A percentile compares a stretch with the other conserved stretches of the same genome.
Conservation (phyloP, 2,888 invertebrate genomes). For the Fissipunctia ypsillon region DNA sequence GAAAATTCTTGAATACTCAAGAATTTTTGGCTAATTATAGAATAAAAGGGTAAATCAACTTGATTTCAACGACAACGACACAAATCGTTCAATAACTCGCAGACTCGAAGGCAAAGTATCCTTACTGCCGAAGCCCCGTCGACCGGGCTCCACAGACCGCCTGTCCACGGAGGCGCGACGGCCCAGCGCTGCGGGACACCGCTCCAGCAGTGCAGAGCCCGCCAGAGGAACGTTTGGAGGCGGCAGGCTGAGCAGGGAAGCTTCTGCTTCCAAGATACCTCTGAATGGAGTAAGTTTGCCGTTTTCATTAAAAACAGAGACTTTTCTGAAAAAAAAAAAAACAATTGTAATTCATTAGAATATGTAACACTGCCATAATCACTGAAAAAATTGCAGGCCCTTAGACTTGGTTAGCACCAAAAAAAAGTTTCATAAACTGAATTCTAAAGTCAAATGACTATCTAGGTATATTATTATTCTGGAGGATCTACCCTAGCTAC, state of each 20-base stretch:
- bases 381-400: not conserved
- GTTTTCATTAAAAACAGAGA: not conserved
- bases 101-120: conserved; percentile 83
- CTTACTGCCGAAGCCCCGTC: conserved; percentile 81
- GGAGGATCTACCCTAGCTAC: not conserved
- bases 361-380: not conserved
- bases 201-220: conserved; percentile 86
- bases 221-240: conserved; percentile 77
- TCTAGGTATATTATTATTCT: no score
- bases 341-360: not conserved
- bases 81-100: not conserved
- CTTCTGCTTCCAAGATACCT: conserved; percentile 82
- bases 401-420: not conserved
- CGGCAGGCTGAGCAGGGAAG: conserved; percentile 79
- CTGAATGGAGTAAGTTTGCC: conserved; percentile 74
- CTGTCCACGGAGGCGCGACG: conserved; percentile 80
- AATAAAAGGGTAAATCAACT: no score
- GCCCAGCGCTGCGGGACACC: conserved; percentile 77
- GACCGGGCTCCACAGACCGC: conserved; percentile 83
- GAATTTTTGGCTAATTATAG: no score
- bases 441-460: not conserved
- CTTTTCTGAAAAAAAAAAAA: not conserved
- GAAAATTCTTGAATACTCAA: no score
- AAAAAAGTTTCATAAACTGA: not conserved
- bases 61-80: not conserved